A percentile compares a stretch with the other conserved stretches of the same genome.
phyloP scores from a whole-genome alignment of 2,888 invertebrate species.

The Aspidiotus rigidus region DNA sequence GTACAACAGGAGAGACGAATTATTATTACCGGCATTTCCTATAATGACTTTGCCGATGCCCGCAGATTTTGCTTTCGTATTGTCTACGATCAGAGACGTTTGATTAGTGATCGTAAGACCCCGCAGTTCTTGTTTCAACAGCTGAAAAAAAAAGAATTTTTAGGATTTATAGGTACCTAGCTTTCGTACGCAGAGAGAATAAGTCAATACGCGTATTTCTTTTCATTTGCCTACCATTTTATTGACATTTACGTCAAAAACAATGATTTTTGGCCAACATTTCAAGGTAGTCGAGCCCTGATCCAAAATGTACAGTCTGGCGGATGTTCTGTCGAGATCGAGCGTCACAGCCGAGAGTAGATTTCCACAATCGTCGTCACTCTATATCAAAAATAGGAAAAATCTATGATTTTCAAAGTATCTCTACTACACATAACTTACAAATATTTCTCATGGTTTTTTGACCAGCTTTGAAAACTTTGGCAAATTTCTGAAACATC shows the following conservation, averaged over 20 bases:
- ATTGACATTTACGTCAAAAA: slow-evolving; percentile 44
- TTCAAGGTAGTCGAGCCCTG: slow-evolving; percentile 40
- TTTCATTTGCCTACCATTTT: slow-evolving; percentile 37
- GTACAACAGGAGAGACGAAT: slow-evolving; percentile 39
- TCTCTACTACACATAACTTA: no score
- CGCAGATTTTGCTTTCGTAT: slow-evolving; percentile 6
- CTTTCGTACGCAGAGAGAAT: not conserved
- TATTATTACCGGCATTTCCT: slow-evolving; percentile 42
- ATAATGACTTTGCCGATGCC: slow-evolving; percentile 41
- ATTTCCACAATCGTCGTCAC: slow-evolving; percentile 41
- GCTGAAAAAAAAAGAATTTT: no score
- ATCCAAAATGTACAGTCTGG: slow-evolving; percentile 47
- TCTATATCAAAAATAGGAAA: slow-evolving; percentile 35
- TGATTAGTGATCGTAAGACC: not conserved
- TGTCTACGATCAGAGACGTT: not conserved
- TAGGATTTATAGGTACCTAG: no score
- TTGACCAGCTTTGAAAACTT: no score
- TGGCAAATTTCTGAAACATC: no score
- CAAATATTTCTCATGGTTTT: no score
- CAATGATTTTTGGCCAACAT: slow-evolving; percentile 44
- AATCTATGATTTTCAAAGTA: not conserved
- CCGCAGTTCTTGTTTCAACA: no score
- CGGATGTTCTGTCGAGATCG: slow-evolving; percentile 43
- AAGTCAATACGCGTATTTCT: not conserved
- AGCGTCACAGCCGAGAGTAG: slow-evolving; percentile 44